These are phyloP conservation scores for Anodontia alba DNA, from an alignment of 2,888 invertebrate genomes.

Conservation along the genomic window DNA sequence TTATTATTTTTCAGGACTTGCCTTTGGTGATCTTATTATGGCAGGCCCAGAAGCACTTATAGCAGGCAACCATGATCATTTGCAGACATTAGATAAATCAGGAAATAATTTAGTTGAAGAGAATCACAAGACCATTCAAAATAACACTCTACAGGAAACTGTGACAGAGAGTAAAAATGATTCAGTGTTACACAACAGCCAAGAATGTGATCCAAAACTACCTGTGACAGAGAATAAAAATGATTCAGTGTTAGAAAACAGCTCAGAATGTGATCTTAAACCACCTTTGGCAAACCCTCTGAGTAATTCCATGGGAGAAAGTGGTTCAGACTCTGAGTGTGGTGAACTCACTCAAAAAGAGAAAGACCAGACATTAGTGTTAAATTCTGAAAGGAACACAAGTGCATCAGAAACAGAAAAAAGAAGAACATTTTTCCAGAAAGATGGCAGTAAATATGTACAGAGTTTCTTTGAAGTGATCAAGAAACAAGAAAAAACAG, in stretches of 20 bases:
- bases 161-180: background rate
- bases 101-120: background rate
- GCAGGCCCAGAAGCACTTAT: slow-evolving; percentile 28
- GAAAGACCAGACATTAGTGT: too few species aligned
- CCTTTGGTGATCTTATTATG: slow-evolving; percentile 49
- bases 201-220: too few species aligned
- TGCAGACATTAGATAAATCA: background rate
- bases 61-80: background rate
- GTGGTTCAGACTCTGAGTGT: background rate
- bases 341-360: background rate
- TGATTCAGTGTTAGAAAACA: too few species aligned
- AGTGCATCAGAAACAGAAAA: slow-evolving; percentile 2
- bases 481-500: slow-evolving; percentile 58
- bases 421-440: slow-evolving; percentile 54
- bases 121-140: background rate
- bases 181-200: too few species aligned
- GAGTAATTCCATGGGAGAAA: background rate
- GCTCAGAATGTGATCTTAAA: too few species aligned
- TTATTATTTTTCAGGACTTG: slow-evolving; percentile 36
- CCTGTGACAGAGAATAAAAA: too few species aligned
- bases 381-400: background rate
- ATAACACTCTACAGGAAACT: background rate
- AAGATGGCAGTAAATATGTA: slow-evolving; percentile 40
- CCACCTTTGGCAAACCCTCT: too few species aligned
- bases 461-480: slow-evolving; percentile 66